Base-by-base conservation (phyloP, 2,113 vertebrate species). In the Corythoichthys intestinalis region DNA sequence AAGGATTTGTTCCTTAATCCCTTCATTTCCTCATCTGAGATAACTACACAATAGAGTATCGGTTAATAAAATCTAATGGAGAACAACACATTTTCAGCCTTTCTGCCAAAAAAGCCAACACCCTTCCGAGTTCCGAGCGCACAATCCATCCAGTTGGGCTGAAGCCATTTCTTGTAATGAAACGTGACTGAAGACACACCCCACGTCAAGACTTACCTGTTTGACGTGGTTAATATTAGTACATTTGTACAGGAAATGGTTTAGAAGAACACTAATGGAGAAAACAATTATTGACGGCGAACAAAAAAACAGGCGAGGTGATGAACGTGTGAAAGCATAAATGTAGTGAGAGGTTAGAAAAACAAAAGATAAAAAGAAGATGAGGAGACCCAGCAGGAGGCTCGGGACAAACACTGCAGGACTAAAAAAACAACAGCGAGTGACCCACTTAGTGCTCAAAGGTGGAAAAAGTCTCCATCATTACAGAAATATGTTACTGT, bases 371-470 rank as follows among this genome's bases (percentile, higher is more conserved):
- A 79, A 54, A 77, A 81, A 47, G 81, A 86, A 84, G 70, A 86
- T 48, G 73, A 77, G 73, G 71, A 2, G 34, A 53, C 49, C 50
- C 58, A 3, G 53, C 75, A 83, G 82, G 81, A 83, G 76, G 69
- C 67, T 49, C 35, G 74, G 41, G 54, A 83, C 79, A 85, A 81
- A 83, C 64, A 76, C 59, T 37, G 64, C 63, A 53, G 50, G 58
- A 38, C 59, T 17, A 67, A 66, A 68, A 50, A 60, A 65, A 66
- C 15, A 62, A 65, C 35, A 74, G 82, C 47, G 80, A 80, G 63
- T 79, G 81, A 83, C 78, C 83, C 69, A 79, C 78, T 84, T 87
- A 76, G 82, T 78, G 62, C 69, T 79, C 48, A 56, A 70, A 87
- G 76, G 73, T 78, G 72, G 69, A 75, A 83, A 74, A 72, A 72